These are phyloP conservation scores for Acanthosoma haemorrhoidale DNA, from an alignment of 2,888 invertebrate species.

Conservation along the genomic window DNA sequence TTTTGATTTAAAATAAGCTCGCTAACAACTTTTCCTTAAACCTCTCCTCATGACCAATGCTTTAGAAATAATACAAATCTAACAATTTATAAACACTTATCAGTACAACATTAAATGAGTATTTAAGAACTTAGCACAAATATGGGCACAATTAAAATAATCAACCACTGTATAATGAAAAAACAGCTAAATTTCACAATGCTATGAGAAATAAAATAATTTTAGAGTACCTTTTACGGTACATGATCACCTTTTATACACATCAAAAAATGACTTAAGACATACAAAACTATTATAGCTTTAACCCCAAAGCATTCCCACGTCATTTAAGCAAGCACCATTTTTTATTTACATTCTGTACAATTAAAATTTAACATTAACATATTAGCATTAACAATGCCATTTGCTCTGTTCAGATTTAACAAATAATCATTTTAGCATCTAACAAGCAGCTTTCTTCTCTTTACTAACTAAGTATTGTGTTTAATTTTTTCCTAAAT, in stretches of 20 bases:
- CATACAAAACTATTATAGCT: slow-evolving; percentile 20
- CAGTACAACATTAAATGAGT: slow-evolving; percentile 28
- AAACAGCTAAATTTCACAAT: slow-evolving; percentile 10
- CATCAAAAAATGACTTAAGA: slow-evolving; percentile 25
- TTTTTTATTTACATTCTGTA: slow-evolving; percentile 34
- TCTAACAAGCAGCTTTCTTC: slow-evolving; percentile 23
- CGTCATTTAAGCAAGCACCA: slow-evolving; percentile 33
- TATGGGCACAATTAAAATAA: slow-evolving; percentile 23
- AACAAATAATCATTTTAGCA: slow-evolving; percentile 27
- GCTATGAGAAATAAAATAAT: slow-evolving; percentile 13
- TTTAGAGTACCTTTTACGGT: slow-evolving; percentile 22
- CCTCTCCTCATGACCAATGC: slow-evolving; percentile 13
- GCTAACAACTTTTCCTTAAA: slow-evolving; percentile 20
- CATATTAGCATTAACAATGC: slow-evolving; percentile 13
- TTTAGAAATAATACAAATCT: slow-evolving; percentile 28
- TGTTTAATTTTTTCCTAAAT: slow-evolving; percentile 10
- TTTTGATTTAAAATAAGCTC: slow-evolving; percentile 38
- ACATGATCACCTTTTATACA: slow-evolving; percentile 1
- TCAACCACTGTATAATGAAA: neutral
- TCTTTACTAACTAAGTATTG: slow-evolving; percentile 12
- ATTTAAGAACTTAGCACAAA: slow-evolving; percentile 24
- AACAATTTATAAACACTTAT: slow-evolving; percentile 29
- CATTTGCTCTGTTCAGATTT: neutral
- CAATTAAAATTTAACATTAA: slow-evolving; percentile 29
- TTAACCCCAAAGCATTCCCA: slow-evolving; percentile 31